Conservation (phyloP, 35 echinoderm and acorn worm species). For the Heliocidaris erythrogramma region DNA sequence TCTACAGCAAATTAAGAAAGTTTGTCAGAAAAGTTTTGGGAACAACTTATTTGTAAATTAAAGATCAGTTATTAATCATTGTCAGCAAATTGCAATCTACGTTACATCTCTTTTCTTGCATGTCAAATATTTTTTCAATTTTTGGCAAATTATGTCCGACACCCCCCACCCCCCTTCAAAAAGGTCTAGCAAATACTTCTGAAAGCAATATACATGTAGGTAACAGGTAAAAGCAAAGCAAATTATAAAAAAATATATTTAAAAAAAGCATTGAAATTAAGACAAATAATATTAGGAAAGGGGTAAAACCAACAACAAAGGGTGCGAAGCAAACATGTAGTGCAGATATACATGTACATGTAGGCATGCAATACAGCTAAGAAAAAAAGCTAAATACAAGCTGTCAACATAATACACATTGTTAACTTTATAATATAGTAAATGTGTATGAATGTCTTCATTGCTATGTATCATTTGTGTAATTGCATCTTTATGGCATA, state of each 20-base stretch:
- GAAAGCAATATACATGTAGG: neutral
- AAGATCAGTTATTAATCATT: no score
- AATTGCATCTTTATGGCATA: neutral
- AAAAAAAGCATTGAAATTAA: neutral
- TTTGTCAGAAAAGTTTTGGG: no score
- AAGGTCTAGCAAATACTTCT: neutral
- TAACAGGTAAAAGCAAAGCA: neutral
- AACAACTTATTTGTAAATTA: no score
- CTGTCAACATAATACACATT: neutral
- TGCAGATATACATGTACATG: no score
- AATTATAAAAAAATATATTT: neutral
- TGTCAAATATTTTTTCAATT: neutral
- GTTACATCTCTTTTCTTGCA: no score
- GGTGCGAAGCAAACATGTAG: neutral
- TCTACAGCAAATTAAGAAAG: neutral
- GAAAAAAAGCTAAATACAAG: neutral
- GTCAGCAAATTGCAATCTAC: no score
- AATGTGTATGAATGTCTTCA: neutral
- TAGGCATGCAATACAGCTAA: neutral
- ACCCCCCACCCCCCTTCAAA: neutral
- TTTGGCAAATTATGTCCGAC: neutral
- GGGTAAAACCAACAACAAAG: neutral
- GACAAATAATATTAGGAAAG: neutral
- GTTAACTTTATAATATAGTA: neutral
- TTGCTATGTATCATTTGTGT: neutral